Evolutionary conservation across 2,888 invertebrate genomes (phyloP).

Genomic region (Sceliomorpha sp.): DNA sequence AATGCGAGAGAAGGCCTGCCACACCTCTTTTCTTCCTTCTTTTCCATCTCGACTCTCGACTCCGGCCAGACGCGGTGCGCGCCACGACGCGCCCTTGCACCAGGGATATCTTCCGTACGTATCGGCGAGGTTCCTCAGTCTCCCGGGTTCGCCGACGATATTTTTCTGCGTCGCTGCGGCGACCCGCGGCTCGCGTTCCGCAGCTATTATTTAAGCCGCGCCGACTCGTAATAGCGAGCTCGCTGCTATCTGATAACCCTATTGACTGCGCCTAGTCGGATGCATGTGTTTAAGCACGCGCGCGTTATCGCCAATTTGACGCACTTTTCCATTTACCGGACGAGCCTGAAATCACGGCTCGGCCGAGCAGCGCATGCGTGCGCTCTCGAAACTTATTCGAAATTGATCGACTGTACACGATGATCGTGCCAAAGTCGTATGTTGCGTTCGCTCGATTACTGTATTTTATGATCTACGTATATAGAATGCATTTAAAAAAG

Average conservation of each 20-base stretch:
- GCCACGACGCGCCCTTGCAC: constrained; percentile 67
- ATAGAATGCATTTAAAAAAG: too few relatives aligned
- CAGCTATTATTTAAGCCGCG: constrained; percentile 44
- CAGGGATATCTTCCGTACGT: constrained; percentile 44
- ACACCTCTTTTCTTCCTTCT: constrained; percentile 76
- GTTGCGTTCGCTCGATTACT: too few relatives aligned
- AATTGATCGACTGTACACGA: too few relatives aligned
- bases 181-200: constrained; percentile 41
- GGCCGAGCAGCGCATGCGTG: too few relatives aligned
- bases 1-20: constrained; percentile 69
- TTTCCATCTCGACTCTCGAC: constrained; percentile 63
- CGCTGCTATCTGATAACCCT: constrained; percentile 42
- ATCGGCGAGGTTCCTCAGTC: constrained; percentile 35
- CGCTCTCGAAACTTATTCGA: too few relatives aligned
- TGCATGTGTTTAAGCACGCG: constrained; percentile 39
- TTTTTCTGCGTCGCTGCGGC: constrained; percentile 21
- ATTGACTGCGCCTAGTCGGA: constrained; percentile 42
- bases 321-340: constrained; percentile 1
- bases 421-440: too few relatives aligned
- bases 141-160: constrained; percentile 4
- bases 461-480: too few relatives aligned
- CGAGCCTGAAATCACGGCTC: too few relatives aligned
- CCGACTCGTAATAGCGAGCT: constrained; percentile 25
- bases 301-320: constrained; percentile 8
- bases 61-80: constrained; percentile 38